These are phyloP conservation scores for Eptatretus burgeri DNA, from an alignment of 2,113 vertebrate genomes.

Conservation along the genomic window DNA sequence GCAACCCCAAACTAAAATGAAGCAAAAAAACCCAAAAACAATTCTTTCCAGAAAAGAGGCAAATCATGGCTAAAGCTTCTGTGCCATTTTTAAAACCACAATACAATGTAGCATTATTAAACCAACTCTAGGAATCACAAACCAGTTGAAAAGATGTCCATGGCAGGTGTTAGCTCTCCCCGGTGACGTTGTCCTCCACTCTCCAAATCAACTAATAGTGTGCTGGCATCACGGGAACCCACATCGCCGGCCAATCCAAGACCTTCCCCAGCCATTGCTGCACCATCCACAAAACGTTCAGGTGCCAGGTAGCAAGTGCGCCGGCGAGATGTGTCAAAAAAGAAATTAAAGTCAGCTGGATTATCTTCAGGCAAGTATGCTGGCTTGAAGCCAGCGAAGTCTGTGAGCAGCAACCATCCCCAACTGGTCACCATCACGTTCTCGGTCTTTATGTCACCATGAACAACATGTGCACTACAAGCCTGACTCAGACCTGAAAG, in stretches of 20 bases:
- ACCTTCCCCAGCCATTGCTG: constrained; percentile 20
- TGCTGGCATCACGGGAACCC: constrained; percentile 38
- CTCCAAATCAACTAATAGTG: constrained; percentile 59
- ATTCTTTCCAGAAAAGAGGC: constrained; percentile 4
- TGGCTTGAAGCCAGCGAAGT: constrained; percentile 92
- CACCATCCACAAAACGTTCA: constrained; percentile 73
- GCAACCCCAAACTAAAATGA: background rate
- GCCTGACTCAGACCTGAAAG: constrained; percentile 72
- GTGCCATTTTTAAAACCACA: background rate
- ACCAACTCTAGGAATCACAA: background rate
- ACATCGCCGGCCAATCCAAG: too few relatives aligned
- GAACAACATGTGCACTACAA: constrained; percentile 62
- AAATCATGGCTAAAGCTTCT: background rate
- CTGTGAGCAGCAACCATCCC: constrained; percentile 89
- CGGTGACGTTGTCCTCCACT: constrained; percentile 62
- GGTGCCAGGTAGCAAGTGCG: constrained; percentile 83
- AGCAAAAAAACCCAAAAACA: background rate
- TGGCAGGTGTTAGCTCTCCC: constrained; percentile 58
- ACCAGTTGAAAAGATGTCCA: constrained; percentile 99
- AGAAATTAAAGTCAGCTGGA: constrained; percentile 93
- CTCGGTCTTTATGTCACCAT: constrained; percentile 90
- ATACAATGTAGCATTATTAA: background rate
- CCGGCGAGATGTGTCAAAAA: constrained; percentile 70
- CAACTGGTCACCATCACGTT: constrained; percentile 96
- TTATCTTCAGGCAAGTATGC: constrained; percentile 89